phyloP scores from a whole-genome alignment of 2,113 vertebrate genomes.

The Paralichthys olivaceus region DNA sequence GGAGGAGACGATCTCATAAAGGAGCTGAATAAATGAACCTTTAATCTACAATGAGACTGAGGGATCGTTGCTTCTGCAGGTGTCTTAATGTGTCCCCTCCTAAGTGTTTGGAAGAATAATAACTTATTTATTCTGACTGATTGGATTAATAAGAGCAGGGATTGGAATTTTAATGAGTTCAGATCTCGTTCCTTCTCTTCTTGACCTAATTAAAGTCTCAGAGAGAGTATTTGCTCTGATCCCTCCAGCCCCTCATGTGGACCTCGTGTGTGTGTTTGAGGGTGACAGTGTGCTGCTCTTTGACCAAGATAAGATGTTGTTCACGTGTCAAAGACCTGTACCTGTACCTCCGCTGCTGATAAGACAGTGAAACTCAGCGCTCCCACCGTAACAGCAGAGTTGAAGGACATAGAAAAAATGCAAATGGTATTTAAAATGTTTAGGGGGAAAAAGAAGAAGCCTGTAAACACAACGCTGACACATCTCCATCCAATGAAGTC shows the following conservation, averaged over 20 bases:
- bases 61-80: not conserved
- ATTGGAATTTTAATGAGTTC: conserved; percentile 33
- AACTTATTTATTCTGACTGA: conserved; percentile 41
- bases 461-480: too few relatives aligned
- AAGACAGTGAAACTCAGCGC: conserved; percentile 1
- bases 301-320: conserved; percentile 22
- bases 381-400: too few relatives aligned
- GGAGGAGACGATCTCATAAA: not conserved
- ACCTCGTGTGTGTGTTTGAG: not conserved
- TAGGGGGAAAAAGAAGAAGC: too few relatives aligned
- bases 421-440: too few relatives aligned
- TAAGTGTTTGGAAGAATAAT: not conserved
- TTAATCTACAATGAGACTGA: not conserved
- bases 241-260: conserved; percentile 3
- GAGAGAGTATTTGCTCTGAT: conserved; percentile 32
- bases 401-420: too few relatives aligned
- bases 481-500: too few relatives aligned
- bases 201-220: conserved; percentile 46
- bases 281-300: conserved; percentile 10
- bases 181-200: conserved; percentile 21
- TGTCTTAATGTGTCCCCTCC: not conserved
- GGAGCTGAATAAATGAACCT: not conserved
- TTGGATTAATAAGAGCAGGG: conserved; percentile 40
- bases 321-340: conserved; percentile 17
- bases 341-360: conserved; percentile 7